These are phyloP conservation scores for Spea hammondii DNA, from an alignment of 2,797 vertebrate species.

Conservation along the genomic window DNA sequence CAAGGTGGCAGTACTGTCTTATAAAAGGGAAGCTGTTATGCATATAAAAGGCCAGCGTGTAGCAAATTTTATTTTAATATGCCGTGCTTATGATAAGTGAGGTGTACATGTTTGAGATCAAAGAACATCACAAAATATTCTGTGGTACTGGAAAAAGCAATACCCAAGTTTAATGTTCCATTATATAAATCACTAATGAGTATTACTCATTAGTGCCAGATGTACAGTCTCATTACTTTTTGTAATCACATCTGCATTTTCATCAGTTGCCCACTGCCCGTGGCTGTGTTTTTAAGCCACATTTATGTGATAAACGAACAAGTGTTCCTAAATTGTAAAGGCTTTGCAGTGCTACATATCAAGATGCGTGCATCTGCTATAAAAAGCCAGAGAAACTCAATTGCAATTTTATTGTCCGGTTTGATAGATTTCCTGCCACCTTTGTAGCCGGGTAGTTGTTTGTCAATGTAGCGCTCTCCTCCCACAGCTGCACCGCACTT, in stretches of 20 bases:
- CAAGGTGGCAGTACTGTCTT: slow-evolving; percentile 79
- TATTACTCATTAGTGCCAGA: background rate
- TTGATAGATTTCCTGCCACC: slow-evolving; percentile 99
- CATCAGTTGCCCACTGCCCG: slow-evolving; percentile 43
- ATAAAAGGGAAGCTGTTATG: background rate
- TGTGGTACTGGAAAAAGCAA: no score
- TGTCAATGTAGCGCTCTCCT: slow-evolving; percentile 94
- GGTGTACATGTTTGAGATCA: no score
- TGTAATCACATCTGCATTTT: slow-evolving; percentile 51
- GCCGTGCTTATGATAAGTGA: no score
- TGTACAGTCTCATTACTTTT: slow-evolving; percentile 4
- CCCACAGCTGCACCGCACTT: slow-evolving; percentile 77
- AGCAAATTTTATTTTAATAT: background rate
- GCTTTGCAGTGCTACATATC: slow-evolving; percentile 76
- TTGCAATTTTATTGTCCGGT: slow-evolving; percentile 99
- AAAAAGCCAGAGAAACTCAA: slow-evolving; percentile 99
- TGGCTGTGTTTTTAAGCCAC: slow-evolving; percentile 66
- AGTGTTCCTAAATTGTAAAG: slow-evolving; percentile 72
- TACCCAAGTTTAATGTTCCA: no score
- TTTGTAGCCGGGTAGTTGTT: slow-evolving; percentile 95
- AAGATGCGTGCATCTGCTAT: slow-evolving; percentile 93
- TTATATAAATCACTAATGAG: no score
- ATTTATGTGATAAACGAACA: slow-evolving; percentile 67
- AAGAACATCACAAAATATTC: no score
- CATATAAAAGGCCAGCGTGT: background rate